A percentile compares a stretch with the other conserved stretches of the same genome.
Conservation (phyloP, 2,797 vertebrate species). For the Petrocephalus sullivani region DNA sequence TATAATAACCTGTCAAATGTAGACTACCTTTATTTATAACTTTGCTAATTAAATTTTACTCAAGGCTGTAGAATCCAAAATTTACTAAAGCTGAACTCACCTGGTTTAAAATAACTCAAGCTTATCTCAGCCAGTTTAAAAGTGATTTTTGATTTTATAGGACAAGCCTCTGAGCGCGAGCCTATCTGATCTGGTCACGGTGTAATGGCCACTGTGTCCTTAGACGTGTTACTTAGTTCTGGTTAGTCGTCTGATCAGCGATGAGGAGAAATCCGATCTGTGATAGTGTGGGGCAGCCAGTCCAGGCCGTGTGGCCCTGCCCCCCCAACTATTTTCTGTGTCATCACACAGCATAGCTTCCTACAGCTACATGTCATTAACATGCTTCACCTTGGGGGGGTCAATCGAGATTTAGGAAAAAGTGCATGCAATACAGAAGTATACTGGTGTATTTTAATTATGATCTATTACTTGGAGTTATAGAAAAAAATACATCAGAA, state of each 20-base stretch:
- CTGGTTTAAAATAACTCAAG: not conserved
- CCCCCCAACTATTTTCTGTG: not conserved
- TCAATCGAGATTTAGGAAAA: not conserved
- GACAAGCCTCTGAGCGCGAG: not conserved
- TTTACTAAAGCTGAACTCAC: not conserved
- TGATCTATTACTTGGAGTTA: not conserved
- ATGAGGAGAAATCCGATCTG: not conserved
- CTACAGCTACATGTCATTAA: not conserved
- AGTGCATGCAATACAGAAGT: not conserved
- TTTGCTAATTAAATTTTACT: not conserved
- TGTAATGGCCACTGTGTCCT: not conserved
- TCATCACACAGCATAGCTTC: not conserved
- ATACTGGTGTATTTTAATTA: not conserved
- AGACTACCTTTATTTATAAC: not conserved
- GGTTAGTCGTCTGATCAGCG: not conserved
- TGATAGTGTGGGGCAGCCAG: not conserved
- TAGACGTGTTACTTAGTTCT: not conserved
- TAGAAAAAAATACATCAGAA: not conserved
- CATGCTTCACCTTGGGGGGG: not conserved
- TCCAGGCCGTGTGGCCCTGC: not conserved
- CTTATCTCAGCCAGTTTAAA: not conserved
- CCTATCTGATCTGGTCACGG: not conserved
- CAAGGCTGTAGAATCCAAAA: not conserved
- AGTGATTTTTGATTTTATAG: not conserved
- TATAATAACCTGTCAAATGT: not conserved